phyloP scores from a whole-genome alignment of 2,888 invertebrate genomes.

The Aleiodes testaceus region DNA sequence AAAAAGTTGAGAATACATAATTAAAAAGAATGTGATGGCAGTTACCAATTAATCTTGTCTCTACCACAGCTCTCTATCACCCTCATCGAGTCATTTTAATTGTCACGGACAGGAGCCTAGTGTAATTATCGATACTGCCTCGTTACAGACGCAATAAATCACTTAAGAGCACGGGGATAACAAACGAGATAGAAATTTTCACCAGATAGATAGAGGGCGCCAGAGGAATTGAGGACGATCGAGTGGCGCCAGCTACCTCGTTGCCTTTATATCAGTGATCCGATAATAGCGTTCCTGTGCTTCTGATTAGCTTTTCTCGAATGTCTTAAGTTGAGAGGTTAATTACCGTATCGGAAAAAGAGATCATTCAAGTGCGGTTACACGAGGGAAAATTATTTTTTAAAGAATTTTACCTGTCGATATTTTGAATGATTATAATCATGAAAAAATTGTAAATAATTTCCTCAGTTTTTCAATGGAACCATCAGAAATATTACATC shows the following conservation, averaged over 20 bases:
- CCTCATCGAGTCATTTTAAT: conserved; percentile 29
- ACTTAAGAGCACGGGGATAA: neutral
- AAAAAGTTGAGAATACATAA: neutral
- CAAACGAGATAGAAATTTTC: conserved; percentile 5
- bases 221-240: neutral
- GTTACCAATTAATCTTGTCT: conserved; percentile 11
- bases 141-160: conserved; percentile 23
- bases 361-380: neutral
- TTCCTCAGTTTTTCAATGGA: too few relatives aligned
- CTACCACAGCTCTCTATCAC: neutral
- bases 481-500: too few relatives aligned
- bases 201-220: conserved; percentile 10
- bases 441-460: too few relatives aligned
- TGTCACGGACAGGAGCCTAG: conserved; percentile 16
- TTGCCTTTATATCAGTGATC: neutral
- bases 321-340: neutral
- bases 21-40: neutral
- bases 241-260: neutral
- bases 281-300: too few relatives aligned
- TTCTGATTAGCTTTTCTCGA: neutral
- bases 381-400: neutral
- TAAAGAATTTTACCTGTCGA: too few relatives aligned
- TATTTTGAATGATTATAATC: too few relatives aligned
- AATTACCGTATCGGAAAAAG: neutral
- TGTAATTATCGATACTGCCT: conserved; percentile 14